A percentile compares a stretch with the other conserved stretches of the same genome.
Evolutionary conservation across 1,140 invertebrate genomes (phyloP).

Genomic region (Phymorhynchus buccinoides): DNA sequence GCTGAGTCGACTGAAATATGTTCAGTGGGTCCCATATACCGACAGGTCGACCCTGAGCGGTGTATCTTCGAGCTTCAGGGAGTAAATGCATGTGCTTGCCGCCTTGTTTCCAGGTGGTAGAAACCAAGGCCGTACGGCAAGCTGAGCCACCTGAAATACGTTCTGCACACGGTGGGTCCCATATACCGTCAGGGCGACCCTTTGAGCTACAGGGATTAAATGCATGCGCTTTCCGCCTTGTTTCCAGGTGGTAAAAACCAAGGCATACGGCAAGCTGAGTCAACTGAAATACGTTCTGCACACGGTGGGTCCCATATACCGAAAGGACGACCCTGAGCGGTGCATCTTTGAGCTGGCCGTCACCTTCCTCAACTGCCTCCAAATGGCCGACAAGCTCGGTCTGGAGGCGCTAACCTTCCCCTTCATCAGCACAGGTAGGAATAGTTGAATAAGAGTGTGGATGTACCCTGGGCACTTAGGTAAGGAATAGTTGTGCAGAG

Average conservation of each 20-base stretch:
- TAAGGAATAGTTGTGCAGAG: not conserved
- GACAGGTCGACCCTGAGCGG: too few relatives aligned
- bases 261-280: slow-evolving; percentile 46
- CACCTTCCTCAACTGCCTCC: slow-evolving; percentile 57
- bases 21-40: not conserved
- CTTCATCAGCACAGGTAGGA: slow-evolving; percentile 62
- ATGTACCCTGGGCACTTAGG: too few relatives aligned
- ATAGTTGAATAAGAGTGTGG: not conserved
- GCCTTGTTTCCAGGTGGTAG: slow-evolving; percentile 25
- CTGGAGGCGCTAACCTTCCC: slow-evolving; percentile 56
- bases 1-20: not conserved
- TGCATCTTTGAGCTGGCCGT: slow-evolving; percentile 49
- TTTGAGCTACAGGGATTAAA: not conserved
- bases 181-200: not conserved
- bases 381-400: slow-evolving; percentile 55
- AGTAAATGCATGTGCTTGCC: not conserved
- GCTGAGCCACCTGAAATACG: slow-evolving; percentile 46
- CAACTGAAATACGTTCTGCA: slow-evolving; percentile 53
- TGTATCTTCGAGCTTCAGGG: too few relatives aligned
- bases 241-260: slow-evolving; percentile 47
- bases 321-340: slow-evolving; percentile 30
- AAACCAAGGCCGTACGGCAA: slow-evolving; percentile 50
- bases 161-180: slow-evolving; percentile 56
- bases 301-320: slow-evolving; percentile 55
- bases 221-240: too few relatives aligned